phyloP scores from a whole-genome alignment of 2,113 vertebrate genomes.

The Percopsis transmontana region DNA sequence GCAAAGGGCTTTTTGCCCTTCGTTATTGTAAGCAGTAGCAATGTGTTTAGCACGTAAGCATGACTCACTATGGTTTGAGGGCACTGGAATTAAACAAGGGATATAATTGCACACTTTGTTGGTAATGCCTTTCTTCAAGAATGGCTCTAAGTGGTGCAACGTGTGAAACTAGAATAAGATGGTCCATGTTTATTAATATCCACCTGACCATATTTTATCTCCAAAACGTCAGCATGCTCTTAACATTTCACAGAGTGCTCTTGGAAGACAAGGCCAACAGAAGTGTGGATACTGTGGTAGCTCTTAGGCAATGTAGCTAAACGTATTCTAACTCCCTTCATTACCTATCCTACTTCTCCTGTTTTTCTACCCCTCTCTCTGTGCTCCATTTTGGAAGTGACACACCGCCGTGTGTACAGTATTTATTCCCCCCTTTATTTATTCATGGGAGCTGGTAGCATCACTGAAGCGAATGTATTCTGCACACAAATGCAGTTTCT shows the following conservation, averaged over 20 bases:
- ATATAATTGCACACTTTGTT: slow-evolving; percentile 15
- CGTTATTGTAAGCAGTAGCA: slow-evolving; percentile 14
- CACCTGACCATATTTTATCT: not conserved
- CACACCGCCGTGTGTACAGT: slow-evolving; percentile 42
- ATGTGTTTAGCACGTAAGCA: slow-evolving; percentile 17
- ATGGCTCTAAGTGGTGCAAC: slow-evolving; percentile 6
- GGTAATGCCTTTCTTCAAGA: slow-evolving; percentile 26
- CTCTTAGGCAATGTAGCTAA: slow-evolving; percentile 25
- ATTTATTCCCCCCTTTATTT: slow-evolving; percentile 69
- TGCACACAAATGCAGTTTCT: slow-evolving; percentile 56
- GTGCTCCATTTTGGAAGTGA: slow-evolving; percentile 46
- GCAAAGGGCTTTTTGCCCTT: slow-evolving; percentile 16
- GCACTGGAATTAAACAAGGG: slow-evolving; percentile 17
- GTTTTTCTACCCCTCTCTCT: slow-evolving; percentile 24
- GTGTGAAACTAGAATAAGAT: slow-evolving; percentile 24
- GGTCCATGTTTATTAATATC: slow-evolving; percentile 33
- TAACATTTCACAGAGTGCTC: slow-evolving; percentile 30
- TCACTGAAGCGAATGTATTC: slow-evolving; percentile 58
- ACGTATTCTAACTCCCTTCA: slow-evolving; percentile 52
- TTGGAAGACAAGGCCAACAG: slow-evolving; percentile 8
- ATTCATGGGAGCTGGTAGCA: slow-evolving; percentile 59
- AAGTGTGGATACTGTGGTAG: not conserved
- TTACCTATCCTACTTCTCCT: slow-evolving; percentile 35
- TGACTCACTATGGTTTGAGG: slow-evolving; percentile 28
- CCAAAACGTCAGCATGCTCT: slow-evolving; percentile 9